These are phyloP conservation scores for Caenorhabditis sp. DNA, from an alignment of 2,888 invertebrate genomes.

Conservation along the genomic window DNA sequence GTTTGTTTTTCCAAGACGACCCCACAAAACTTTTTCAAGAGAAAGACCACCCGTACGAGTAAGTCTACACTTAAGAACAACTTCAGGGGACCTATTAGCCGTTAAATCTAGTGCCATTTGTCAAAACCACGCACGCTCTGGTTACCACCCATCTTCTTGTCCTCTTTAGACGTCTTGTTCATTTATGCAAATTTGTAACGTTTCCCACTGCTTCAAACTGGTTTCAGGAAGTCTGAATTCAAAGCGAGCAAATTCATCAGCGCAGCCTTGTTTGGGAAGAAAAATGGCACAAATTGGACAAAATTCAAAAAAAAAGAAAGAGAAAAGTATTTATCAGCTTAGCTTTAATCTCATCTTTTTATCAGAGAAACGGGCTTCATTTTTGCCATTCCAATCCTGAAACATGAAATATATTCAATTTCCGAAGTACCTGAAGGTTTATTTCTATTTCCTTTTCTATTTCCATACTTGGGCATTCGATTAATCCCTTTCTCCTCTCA, in stretches of 20 bases:
- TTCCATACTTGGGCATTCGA: conserved; percentile 36
- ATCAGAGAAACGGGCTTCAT: too few species aligned
- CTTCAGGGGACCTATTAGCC: conserved; percentile 60
- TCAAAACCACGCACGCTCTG: conserved; percentile 46
- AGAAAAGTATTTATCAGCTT: too few species aligned
- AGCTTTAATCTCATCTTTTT: too few species aligned
- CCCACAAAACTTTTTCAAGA: not conserved
- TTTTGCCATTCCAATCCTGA: too few species aligned
- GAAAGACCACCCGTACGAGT: conserved; percentile 3
- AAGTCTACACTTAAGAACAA: conserved; percentile 26
- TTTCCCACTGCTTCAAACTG: not conserved
- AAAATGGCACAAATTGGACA: too few species aligned
- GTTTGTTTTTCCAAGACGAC: not conserved
- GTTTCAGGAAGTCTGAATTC: not conserved
- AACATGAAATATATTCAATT: too few species aligned
- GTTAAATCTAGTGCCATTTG: conserved; percentile 54
- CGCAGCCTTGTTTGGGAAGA: not conserved
- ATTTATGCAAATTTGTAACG: conserved; percentile 29
- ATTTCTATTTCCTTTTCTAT: not conserved
- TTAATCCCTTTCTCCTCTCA: conserved; percentile 44
- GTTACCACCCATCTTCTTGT: conserved; percentile 37
- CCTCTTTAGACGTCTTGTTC: not conserved
- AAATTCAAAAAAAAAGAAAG: too few species aligned
- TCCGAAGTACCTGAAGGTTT: too few species aligned
- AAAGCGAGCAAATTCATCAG: not conserved